Evolutionary conservation across 2,113 vertebrate genomes (phyloP).

Genomic region (Mesoclemmys tuberculata): DNA sequence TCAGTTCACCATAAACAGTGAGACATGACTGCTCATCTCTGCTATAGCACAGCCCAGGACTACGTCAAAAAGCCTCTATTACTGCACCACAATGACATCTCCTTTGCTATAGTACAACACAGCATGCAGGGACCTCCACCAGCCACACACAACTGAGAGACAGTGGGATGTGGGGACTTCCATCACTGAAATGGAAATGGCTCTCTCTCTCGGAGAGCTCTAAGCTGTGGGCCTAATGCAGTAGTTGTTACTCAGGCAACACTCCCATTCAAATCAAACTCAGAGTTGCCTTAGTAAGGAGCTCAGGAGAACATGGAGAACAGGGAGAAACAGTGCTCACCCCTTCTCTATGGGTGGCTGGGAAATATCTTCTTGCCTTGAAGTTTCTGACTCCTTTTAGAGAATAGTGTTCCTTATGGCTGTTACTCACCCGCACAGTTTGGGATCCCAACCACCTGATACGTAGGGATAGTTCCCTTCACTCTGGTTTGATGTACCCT

Average conservation of each 20-base stretch:
- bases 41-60: accelerated
- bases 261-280: background rate
- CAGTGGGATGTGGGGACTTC: background rate
- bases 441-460: background rate
- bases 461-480: background rate
- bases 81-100: background rate
- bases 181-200: background rate
- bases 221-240: background rate
- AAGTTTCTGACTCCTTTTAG: accelerated
- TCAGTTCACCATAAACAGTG: background rate
- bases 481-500: background rate
- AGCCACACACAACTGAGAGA: background rate
- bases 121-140: accelerated
- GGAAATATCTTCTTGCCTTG: background rate
- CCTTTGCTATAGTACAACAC: background rate
- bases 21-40: background rate
- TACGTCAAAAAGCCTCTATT: accelerated
- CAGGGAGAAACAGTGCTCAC: background rate
- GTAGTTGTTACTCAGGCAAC: background rate
- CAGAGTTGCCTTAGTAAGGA: background rate
- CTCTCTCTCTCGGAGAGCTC: background rate
- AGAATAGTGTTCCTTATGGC: background rate
- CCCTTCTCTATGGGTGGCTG: background rate
- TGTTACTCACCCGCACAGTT: background rate
- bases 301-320: background rate